Conservation (phyloP, 2,797 vertebrate genomes). For the Sebastes elongatus region DNA sequence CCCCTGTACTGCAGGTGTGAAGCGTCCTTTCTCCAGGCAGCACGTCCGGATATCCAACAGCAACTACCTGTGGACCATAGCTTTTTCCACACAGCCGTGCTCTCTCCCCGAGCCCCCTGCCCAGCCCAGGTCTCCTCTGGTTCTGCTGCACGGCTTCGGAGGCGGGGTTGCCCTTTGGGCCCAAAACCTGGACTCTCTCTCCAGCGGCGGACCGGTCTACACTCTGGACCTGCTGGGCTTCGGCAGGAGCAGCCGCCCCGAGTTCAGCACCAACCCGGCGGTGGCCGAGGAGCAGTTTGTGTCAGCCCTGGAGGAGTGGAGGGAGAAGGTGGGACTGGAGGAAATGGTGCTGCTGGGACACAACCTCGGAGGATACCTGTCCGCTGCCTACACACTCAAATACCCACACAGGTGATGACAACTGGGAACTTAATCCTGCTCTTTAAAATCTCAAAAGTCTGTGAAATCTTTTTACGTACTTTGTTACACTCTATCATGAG, state of each 20-base stretch:
- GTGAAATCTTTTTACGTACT: background rate
- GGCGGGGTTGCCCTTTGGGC: conserved; percentile 93
- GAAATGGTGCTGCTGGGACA: conserved; percentile 93
- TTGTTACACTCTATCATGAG: background rate
- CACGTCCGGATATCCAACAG: conserved; percentile 85
- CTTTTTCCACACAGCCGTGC: conserved; percentile 69
- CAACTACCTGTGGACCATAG: conserved; percentile 93
- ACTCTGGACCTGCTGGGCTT: conserved; percentile 94
- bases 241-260: conserved; percentile 90
- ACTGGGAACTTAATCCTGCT: too few species aligned
- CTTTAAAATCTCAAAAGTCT: background rate
- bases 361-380: conserved; percentile 93
- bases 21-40: conserved; percentile 84
- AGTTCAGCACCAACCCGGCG: conserved; percentile 82
- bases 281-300: conserved; percentile 91
- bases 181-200: conserved; percentile 91
- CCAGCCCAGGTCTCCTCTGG: conserved; percentile 81
- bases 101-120: background rate
- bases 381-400: conserved; percentile 89
- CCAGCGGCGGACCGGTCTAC: conserved; percentile 85
- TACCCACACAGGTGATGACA: conserved; percentile 87
- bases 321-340: conserved; percentile 86
- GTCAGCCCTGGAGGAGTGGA: conserved; percentile 92
- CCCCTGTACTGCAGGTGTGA: conserved; percentile 80
- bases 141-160: conserved; percentile 94